These are phyloP conservation scores for Cotesia congregata DNA, from an alignment of 2,888 invertebrate genomes.

Conservation along the genomic window DNA sequence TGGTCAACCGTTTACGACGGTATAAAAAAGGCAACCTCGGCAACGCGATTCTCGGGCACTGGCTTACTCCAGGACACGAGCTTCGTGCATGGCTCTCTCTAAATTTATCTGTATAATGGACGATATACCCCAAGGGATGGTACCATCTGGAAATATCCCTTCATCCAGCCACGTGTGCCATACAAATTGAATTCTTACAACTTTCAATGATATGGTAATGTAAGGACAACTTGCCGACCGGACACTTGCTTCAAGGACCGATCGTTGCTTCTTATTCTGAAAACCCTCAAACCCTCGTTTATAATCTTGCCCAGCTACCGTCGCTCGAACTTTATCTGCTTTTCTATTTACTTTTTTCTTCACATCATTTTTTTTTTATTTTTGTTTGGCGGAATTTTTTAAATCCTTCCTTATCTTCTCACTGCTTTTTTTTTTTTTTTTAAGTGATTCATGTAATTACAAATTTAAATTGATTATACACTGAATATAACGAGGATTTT, in stretches of 20 bases:
- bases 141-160: constrained; percentile 58
- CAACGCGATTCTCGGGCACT: constrained; percentile 31
- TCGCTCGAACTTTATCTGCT: too few species aligned
- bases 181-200: constrained; percentile 59
- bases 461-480: too few species aligned
- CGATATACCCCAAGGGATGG: constrained; percentile 52
- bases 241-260: constrained; percentile 49
- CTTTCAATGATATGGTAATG: constrained; percentile 58
- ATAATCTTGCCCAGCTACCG: too few species aligned
- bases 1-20: constrained; percentile 41
- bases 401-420: too few species aligned
- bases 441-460: too few species aligned
- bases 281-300: too few species aligned
- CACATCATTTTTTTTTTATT: too few species aligned
- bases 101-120: constrained; percentile 55
- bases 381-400: too few species aligned
- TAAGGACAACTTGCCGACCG: constrained; percentile 56
- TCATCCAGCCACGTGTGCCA: constrained; percentile 57
- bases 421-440: too few species aligned
- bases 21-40: constrained; percentile 38
- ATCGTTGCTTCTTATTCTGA: background rate
- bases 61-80: constrained; percentile 14
- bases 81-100: constrained; percentile 44
- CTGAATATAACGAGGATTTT: too few species aligned
- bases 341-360: too few species aligned